Base-by-base conservation (phyloP, 2,888 invertebrate genomes). In the Iphiclides podalirius region DNA sequence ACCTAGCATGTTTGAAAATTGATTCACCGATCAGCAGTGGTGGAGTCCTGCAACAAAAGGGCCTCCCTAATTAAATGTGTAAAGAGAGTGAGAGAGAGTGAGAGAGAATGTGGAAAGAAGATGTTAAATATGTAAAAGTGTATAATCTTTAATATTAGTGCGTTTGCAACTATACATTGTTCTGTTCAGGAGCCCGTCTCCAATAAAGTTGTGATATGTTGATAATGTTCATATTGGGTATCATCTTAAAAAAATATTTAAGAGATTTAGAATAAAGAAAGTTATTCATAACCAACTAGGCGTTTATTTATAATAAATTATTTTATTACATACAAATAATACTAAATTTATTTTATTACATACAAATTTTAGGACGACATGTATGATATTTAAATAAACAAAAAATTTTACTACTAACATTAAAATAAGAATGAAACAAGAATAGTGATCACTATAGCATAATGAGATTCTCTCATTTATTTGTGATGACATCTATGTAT, bases 391-490 rank as follows among this genome's bases (percentile, higher is more conserved):
- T n/a, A n/a, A 34, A 13, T 13, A 34, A 34, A 34, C 6, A 34
- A 34, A 34, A 13, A 2, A 34, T 11, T 11, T 6, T 34, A 13
- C 16, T 4, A 9, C 12, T 36, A 4, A 15, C 36, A 36, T 36
- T 13, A 36, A 16, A 36, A 1, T 36, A n/a, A 15, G 6, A 36
- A 36, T 43, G n/a, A 35, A 14, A 13, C 23, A 11, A n/a, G 4
- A 8, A 35, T 15, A 20, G 13, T n/a, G n/a, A n/a, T 9, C 20
- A 11, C 20, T 12, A 43, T 1, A 17, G 6, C 36, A 17, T 43
- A 17, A 20, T 3, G 43, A 43, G 43, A 43, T 43, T 43, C 43
- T 14, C 36, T 16, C 35, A 34, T 9, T 14, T 14, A 12, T 26
- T 9, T 13, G 14, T 13, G 14, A 7, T 9, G 3, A 9, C 36